Conservation (phyloP, 2,797 vertebrate species). For the Enteromius afrohamiltoni region DNA sequence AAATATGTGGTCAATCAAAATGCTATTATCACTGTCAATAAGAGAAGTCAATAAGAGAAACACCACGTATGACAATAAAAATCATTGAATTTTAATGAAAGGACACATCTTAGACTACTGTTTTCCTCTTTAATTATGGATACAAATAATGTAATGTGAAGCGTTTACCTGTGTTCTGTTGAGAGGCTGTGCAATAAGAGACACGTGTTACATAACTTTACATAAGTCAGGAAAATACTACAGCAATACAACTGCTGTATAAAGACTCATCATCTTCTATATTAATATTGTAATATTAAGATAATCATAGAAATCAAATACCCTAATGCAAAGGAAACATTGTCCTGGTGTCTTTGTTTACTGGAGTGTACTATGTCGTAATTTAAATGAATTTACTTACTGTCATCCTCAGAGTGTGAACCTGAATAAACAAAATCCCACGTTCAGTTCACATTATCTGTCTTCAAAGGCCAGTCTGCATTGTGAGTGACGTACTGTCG, state of each 20-base stretch:
- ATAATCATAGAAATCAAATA: neutral
- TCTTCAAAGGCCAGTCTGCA: neutral
- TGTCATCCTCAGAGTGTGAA: neutral
- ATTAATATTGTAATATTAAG: neutral
- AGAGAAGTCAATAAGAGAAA: too few species aligned
- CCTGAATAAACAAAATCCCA: slow-evolving; percentile 15
- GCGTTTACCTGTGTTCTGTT: slow-evolving; percentile 16
- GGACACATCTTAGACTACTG: neutral
- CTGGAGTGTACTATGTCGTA: too few species aligned
- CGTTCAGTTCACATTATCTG: neutral
- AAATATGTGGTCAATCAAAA: neutral
- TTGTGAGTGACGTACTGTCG: neutral
- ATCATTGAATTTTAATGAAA: neutral
- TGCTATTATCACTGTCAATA: neutral
- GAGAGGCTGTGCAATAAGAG: slow-evolving; percentile 13
- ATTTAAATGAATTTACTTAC: neutral
- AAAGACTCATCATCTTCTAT: neutral
- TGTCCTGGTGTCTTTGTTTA: neutral
- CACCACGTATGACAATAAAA: neutral
- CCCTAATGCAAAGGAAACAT: neutral
- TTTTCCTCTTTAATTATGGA: neutral
- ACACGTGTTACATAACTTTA: slow-evolving; percentile 7
- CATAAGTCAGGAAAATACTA: neutral
- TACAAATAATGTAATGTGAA: slow-evolving; percentile 19
- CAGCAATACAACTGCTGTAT: neutral